Percentiles rank a stretch among this genome's conserved stretches.
Conservation (phyloP, 2,888 invertebrate species). For the Ecdyonurus torrentis region DNA sequence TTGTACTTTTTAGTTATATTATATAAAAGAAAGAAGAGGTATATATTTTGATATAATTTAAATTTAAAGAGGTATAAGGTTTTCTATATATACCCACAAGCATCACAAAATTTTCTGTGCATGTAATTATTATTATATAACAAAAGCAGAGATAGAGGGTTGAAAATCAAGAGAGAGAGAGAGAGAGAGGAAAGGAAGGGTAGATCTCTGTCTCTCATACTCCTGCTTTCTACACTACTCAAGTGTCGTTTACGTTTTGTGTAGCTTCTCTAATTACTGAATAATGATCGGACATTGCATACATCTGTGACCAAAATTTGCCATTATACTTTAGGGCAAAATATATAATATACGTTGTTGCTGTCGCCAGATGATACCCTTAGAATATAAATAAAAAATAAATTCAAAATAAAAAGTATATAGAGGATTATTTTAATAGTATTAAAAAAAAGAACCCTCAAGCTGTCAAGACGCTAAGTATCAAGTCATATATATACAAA, state of each 20-base stretch:
- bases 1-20: background rate
- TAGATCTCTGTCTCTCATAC: no score
- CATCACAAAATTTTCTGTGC: no score
- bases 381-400: no score
- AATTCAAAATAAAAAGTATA: no score
- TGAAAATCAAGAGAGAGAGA: background rate
- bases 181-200: background rate
- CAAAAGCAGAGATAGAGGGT: background rate
- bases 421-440: background rate
- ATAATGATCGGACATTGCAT: constrained; percentile 2
- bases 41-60: background rate
- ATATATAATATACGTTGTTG: no score
- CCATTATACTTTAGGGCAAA: background rate
- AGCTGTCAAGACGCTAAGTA: background rate
- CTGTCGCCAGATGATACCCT: background rate
- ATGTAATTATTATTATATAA: no score
- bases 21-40: background rate
- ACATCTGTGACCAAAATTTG: background rate
- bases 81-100: no score
- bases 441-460: background rate
- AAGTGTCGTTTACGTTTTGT: no score
- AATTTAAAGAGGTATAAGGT: background rate
- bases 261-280: constrained; percentile 2
- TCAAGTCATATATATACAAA: no score
- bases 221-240: no score